phyloP scores from a whole-genome alignment of 2,113 vertebrate genomes.

The Myiozetetes cayanensis region DNA sequence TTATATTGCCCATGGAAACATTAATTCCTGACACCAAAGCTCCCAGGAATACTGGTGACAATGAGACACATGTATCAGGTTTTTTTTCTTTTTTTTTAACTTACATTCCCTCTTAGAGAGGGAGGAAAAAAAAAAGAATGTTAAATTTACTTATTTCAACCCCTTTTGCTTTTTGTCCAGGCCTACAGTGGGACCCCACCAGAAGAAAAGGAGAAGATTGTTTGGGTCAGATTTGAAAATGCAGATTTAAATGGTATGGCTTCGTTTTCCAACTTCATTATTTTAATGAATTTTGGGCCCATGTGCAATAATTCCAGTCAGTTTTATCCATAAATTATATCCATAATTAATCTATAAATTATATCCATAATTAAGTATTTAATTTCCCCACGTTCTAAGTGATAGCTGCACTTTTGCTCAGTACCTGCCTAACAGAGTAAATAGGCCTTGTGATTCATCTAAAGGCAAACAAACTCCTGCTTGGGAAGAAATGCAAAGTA shows the following conservation, averaged over 20 bases:
- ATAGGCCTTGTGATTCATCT: neutral
- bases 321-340: neutral
- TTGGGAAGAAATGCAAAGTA: neutral
- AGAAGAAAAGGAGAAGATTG: constrained; percentile 97
- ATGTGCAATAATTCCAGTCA: neutral
- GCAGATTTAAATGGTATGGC: constrained; percentile 91
- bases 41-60: no score
- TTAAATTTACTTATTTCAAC: neutral
- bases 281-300: neutral
- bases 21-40: no score
- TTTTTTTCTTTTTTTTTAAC: no score
- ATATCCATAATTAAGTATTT: neutral
- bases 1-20: no score
- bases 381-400: neutral
- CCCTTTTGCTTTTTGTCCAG: constrained; percentile 66
- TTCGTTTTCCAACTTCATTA: neutral
- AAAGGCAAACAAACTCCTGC: neutral
- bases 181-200: constrained; percentile 90
- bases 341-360: neutral
- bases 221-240: constrained; percentile 98
- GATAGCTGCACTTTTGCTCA: neutral
- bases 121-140: neutral
- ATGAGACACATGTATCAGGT: no score
- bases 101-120: no score
- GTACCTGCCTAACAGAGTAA: neutral